Conservation (phyloP, 2,888 invertebrate genomes). For the Gisinianus flammeolus region DNA sequence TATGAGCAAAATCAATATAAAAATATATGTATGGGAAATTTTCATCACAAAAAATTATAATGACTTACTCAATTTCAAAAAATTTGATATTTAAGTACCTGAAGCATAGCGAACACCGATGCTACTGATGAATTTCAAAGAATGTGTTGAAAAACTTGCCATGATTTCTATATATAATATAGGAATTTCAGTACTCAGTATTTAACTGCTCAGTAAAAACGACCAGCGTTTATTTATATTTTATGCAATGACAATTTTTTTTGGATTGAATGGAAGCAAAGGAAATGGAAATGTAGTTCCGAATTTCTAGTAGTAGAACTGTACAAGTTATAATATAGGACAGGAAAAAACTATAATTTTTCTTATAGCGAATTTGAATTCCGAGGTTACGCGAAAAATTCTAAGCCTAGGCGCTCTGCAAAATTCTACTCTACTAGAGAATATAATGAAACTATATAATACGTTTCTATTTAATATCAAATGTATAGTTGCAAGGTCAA, state of each 20-base stretch:
- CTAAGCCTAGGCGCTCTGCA: background rate
- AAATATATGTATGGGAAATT: background rate
- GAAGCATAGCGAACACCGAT: constrained; percentile 11
- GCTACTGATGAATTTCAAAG: background rate
- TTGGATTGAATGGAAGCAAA: background rate
- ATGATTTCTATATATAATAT: background rate
- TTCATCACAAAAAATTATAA: background rate
- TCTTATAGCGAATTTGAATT: background rate
- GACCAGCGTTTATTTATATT: background rate
- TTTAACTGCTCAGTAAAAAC: background rate
- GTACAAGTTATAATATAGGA: too few relatives aligned
- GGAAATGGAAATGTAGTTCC: background rate
- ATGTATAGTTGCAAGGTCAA: background rate
- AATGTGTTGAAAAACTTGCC: constrained; percentile 11
- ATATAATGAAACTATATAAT: background rate
- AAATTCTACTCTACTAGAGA: background rate
- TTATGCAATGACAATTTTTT: background rate
- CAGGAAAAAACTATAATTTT: background rate
- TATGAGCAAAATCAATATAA: background rate
- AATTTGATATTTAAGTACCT: background rate
- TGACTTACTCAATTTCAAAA: too few relatives aligned
- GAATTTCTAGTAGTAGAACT: too few relatives aligned
- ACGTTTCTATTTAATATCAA: background rate
- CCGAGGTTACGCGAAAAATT: background rate
- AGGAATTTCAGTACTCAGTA: background rate